Percentiles rank a stretch among this genome's conserved stretches.
Evolutionary conservation across 2,113 vertebrate genomes (phyloP).

Genomic region (Periophthalmus modestus): DNA sequence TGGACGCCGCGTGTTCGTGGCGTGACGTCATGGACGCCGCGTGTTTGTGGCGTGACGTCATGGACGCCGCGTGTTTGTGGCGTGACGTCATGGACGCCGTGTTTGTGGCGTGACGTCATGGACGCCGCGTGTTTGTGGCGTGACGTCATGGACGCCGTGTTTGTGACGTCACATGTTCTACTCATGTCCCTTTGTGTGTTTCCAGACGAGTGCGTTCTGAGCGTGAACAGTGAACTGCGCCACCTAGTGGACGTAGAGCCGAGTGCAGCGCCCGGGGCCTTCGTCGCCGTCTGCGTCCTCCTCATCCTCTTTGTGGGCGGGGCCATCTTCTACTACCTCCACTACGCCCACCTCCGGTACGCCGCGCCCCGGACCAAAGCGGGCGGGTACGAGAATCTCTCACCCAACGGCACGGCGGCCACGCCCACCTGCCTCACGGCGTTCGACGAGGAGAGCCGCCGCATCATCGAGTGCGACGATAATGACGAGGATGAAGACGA

Average conservation of each 20-base stretch:
- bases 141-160: too few relatives aligned
- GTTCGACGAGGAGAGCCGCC: conserved; percentile 82
- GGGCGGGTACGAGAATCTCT: conserved; percentile 81
- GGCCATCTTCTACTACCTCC: conserved; percentile 77
- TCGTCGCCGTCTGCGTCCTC: conserved; percentile 68
- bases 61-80: too few relatives aligned
- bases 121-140: too few relatives aligned
- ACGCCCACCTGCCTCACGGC: conserved; percentile 46
- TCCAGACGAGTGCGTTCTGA: conserved; percentile 83
- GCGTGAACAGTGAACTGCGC: conserved; percentile 50
- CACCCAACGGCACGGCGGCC: conserved; percentile 48
- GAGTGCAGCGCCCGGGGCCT: conserved; percentile 52
- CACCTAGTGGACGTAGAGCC: conserved; percentile 42
- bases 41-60: too few relatives aligned
- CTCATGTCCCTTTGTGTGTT: background rate
- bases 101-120: too few relatives aligned
- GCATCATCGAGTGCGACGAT: conserved; percentile 61
- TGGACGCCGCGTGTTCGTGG: too few relatives aligned
- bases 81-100: too few relatives aligned
- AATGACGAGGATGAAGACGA: conserved; percentile 82
- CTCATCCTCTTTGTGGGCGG: conserved; percentile 75
- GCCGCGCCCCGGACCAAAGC: conserved; percentile 42
- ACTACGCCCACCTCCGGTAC: conserved; percentile 51
- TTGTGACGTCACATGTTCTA: background rate
- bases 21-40: too few relatives aligned